phyloP scores from a whole-genome alignment of 2,888 invertebrate species.

The Folsomia manolachei region DNA sequence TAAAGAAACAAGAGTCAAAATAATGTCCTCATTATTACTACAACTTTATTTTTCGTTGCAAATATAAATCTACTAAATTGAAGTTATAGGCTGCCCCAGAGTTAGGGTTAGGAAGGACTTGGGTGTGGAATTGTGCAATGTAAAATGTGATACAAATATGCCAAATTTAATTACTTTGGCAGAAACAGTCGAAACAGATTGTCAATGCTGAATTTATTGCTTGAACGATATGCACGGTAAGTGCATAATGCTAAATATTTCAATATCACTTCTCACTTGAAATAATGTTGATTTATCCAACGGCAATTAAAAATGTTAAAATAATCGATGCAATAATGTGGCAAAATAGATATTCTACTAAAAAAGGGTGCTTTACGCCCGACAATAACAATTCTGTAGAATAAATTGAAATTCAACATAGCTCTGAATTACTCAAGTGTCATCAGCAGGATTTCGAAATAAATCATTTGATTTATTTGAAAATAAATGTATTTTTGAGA shows the following conservation, averaged over 20 bases:
- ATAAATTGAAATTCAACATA: too few relatives aligned
- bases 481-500: background rate
- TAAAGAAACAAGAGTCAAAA: background rate
- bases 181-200: background rate
- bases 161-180: background rate
- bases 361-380: too few relatives aligned
- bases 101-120: too few relatives aligned
- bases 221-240: background rate
- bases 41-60: too few relatives aligned
- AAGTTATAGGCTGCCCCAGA: background rate
- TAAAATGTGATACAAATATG: background rate
- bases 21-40: background rate
- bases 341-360: too few relatives aligned
- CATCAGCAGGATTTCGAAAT: background rate
- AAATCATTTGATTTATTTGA: background rate
- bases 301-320: too few relatives aligned
- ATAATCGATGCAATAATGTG: too few relatives aligned
- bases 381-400: too few relatives aligned
- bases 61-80: background rate
- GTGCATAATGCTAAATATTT: too few relatives aligned
- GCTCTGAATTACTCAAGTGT: background rate
- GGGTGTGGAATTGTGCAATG: background rate
- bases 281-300: background rate
- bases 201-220: background rate
- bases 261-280: background rate